Evolutionary conservation across 2,113 vertebrate species (phyloP), one percentile per base, ranked within the genome.

Genomic region (Redunca redunca): DNA sequence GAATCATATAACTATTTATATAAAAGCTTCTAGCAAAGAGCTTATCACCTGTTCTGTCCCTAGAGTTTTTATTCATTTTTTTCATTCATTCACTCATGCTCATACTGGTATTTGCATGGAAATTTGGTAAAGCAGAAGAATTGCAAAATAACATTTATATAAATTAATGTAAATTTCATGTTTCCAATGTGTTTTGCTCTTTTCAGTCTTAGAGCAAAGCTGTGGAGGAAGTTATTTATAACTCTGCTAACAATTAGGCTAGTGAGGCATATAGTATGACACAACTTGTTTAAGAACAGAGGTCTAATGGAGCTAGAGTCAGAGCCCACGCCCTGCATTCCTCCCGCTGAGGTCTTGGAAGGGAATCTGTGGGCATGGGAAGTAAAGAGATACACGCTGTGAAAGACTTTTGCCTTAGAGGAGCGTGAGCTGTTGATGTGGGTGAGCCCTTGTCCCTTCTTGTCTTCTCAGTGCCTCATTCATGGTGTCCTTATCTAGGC

Each of bases 141-240:
- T 5, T 57, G 50, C 95, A 92, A 96, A 97, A 91, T 94, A 58
- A 36, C 85, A 74, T 62, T 67, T 93, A 53, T 87, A 53, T 90
- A 57, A 81, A 85, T 67, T 67, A 40, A 87, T 71, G 21, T 92
- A 71, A 84, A 46, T 81, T 74, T 88, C 33, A 55, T 60, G 88
- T 87, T 77, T 83, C 77, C 77, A 58, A 77, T 71, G n/a, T 67
- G 26, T 81, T 96, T 88, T 81, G 80, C 36, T 92, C 55, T 46
- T 91, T 46, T 83, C 52, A 78, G 25, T 90, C 92, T 95, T 43
- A 60, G 19, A 89, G 43, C 17, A 78, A 30, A 91, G 55, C 55
- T 50, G 28, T 15, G 30, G 55, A 95, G 52, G 91, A 19, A 53
- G n/a, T 85, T 77, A 55, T 85, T 74, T 83, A 28, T 82, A 8